A percentile compares a stretch with the other conserved stretches of the same genome.
phyloP scores from a whole-genome alignment of 2,888 invertebrate genomes.

The Rosalia funebris region DNA sequence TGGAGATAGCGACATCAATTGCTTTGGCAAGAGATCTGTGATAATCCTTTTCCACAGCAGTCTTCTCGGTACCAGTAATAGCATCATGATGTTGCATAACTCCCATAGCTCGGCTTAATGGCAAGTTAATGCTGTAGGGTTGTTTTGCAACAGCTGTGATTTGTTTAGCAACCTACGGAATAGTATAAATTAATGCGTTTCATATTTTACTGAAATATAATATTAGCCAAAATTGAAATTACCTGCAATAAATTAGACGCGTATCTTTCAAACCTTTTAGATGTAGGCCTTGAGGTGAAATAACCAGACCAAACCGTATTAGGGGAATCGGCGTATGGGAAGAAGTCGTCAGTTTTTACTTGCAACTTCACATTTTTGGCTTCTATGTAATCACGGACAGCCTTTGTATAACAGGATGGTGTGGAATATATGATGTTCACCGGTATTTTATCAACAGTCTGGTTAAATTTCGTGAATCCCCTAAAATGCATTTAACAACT shows the following conservation, averaged over 20 bases:
- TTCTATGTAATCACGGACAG: conserved; percentile 66
- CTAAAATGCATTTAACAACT: too few relatives aligned
- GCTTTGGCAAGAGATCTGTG: conserved; percentile 74
- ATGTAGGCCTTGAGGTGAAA: conserved; percentile 69
- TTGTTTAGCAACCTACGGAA: conserved; percentile 73
- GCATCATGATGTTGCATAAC: conserved; percentile 92
- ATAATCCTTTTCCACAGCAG: conserved; percentile 88
- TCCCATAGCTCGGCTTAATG: conserved; percentile 70
- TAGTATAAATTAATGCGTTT: too few relatives aligned
- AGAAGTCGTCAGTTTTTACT: conserved; percentile 70
- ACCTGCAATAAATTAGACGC: conserved; percentile 70
- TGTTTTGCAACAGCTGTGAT: conserved; percentile 68
- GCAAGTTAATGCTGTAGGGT: conserved; percentile 59
- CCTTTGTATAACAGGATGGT: conserved; percentile 82
- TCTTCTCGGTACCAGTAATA: conserved; percentile 85
- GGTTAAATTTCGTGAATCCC: conserved; percentile 34
- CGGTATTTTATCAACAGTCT: conserved; percentile 42
- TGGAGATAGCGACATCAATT: conserved; percentile 52
- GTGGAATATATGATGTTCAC: conserved; percentile 82
- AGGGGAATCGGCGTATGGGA: conserved; percentile 73
- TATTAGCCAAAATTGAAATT: too few relatives aligned
- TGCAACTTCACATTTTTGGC: conserved; percentile 49
- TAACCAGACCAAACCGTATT: conserved; percentile 81
- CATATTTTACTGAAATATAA: neutral
- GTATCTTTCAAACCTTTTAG: conserved; percentile 66